phyloP scores from a whole-genome alignment of 1,140 invertebrate genomes.

The Arion vulgaris region DNA sequence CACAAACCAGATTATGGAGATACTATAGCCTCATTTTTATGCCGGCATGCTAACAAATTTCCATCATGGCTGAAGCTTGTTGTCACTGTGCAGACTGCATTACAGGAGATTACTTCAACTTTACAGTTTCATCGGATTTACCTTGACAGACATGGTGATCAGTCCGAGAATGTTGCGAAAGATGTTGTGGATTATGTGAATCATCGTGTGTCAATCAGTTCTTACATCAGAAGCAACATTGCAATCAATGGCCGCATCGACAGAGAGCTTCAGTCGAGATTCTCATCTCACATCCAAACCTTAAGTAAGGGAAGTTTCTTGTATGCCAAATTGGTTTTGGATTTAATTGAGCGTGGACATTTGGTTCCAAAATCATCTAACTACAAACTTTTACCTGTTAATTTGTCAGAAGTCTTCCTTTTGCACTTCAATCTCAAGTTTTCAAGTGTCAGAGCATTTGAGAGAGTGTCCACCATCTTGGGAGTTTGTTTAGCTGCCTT shows the following conservation, averaged over 20 bases:
- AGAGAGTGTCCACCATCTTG: conserved; percentile 83
- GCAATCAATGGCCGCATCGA: conserved; percentile 76
- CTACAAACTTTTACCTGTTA: conserved; percentile 93
- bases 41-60: conserved; percentile 85
- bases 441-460: conserved; percentile 90
- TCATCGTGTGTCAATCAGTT: conserved; percentile 83
- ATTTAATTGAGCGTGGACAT: conserved; percentile 92
- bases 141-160: conserved; percentile 54
- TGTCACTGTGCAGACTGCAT: conserved; percentile 87
- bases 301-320: conserved; percentile 91
- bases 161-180: conserved; percentile 70
- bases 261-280: conserved; percentile 81
- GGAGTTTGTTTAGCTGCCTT: conserved; percentile 88
- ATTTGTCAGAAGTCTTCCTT: conserved; percentile 91
- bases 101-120: conserved; percentile 86
- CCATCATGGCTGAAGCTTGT: conserved; percentile 93
- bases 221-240: conserved; percentile 88
- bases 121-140: conserved; percentile 82
- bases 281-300: conserved; percentile 87
- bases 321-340: conserved; percentile 92
- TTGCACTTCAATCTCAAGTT: conserved; percentile 94
- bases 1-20: conserved; percentile 93
- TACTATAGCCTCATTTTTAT: conserved; percentile 91
- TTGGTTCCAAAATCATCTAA: conserved; percentile 91
- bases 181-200: conserved; percentile 91